Conservation (phyloP, 2,888 invertebrate genomes). For the Resseliella maxima region DNA sequence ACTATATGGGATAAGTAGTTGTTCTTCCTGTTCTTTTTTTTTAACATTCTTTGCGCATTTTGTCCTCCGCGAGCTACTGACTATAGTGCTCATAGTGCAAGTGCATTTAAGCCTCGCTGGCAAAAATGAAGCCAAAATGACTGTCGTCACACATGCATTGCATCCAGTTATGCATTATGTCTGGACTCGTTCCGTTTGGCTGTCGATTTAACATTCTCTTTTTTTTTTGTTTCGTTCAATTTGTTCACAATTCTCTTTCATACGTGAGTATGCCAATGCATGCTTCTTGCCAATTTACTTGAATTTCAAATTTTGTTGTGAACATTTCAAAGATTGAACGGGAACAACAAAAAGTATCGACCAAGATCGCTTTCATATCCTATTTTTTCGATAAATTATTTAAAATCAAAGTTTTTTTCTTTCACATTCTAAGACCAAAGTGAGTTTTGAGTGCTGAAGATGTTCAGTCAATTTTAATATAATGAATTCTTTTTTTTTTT, state of each 20-base stretch:
- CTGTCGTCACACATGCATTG: constrained; percentile 30
- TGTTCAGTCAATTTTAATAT: not conserved
- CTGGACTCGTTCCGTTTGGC: constrained; percentile 8
- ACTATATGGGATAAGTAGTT: constrained; percentile 34
- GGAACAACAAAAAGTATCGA: not conserved
- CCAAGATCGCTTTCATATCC: not conserved
- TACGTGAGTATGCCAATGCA: not conserved
- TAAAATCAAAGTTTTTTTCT: not conserved
- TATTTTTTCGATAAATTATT: not conserved
- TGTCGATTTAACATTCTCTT: not conserved
- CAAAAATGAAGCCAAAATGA: not conserved
- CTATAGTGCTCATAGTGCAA: not conserved
- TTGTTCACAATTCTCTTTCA: constrained; percentile 8
- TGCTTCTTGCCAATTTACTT: constrained; percentile 41
- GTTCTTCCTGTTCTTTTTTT: constrained; percentile 24
- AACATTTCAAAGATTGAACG: not conserved
- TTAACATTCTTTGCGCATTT: not conserved
- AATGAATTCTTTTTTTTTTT: not conserved
- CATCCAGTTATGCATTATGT: constrained; percentile 43
- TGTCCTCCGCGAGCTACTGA: not conserved
- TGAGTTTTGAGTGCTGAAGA: not conserved
- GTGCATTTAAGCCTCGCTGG: not conserved
- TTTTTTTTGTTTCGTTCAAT: not conserved
- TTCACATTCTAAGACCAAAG: not conserved
- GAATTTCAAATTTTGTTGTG: not conserved